Conservation (phyloP, 2,888 invertebrate genomes). For the Masnerella sp. region DNA sequence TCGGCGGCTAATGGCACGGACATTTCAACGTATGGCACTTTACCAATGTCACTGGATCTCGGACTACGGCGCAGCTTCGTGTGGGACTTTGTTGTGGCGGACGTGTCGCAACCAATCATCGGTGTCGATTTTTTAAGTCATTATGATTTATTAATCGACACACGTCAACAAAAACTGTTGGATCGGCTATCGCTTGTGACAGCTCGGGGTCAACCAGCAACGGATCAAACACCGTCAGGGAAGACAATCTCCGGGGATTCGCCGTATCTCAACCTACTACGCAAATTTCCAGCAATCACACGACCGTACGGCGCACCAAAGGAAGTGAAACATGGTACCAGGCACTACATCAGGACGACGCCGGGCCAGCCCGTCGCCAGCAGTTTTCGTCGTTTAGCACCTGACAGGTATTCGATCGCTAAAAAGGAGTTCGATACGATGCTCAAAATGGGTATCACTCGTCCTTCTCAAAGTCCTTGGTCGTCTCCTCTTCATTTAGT, state of each 20-base stretch:
- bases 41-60: slow-evolving; percentile 62
- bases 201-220: not conserved
- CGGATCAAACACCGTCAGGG: not conserved
- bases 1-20: slow-evolving; percentile 67
- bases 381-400: slow-evolving; percentile 69
- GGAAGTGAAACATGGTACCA: slow-evolving; percentile 22
- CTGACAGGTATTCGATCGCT: slow-evolving; percentile 67
- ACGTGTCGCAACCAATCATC: slow-evolving; percentile 5
- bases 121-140: not conserved
- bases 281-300: not conserved
- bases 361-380: slow-evolving; percentile 69
- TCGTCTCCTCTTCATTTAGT: slow-evolving; percentile 64
- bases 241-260: no score
- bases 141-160: not conserved
- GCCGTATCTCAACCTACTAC: not conserved
- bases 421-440: slow-evolving; percentile 69
- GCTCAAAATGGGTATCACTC: slow-evolving; percentile 73
- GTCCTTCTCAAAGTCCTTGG: slow-evolving; percentile 75
- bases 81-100: slow-evolving; percentile 39
- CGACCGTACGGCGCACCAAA: slow-evolving; percentile 15
- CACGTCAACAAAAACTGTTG: not conserved
- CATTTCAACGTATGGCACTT: slow-evolving; percentile 67
- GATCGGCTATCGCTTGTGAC: not conserved
- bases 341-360: slow-evolving; percentile 66
- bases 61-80: slow-evolving; percentile 65